Percentiles rank a stretch among this genome's conserved stretches.
These are phyloP conservation scores for Hemiprocne comata DNA, from an alignment of 2,113 vertebrate species.

Conservation along the genomic window DNA sequence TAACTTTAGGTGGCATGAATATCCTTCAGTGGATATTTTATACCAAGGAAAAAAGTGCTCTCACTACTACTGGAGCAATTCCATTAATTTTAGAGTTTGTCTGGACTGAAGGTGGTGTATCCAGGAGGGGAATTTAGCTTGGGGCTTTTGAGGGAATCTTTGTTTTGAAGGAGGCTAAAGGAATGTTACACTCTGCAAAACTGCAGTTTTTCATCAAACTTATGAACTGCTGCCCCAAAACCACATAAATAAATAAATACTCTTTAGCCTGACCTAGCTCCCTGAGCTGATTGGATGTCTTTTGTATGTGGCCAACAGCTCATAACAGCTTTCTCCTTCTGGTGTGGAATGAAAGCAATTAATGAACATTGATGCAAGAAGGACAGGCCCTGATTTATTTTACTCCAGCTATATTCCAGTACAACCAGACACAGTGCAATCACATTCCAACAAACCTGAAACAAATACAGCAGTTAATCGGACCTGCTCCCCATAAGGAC, in stretches of 20 bases:
- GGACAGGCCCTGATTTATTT: constrained; percentile 13
- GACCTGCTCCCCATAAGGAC: background rate
- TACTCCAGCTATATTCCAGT: background rate
- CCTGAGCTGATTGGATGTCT: constrained; percentile 16
- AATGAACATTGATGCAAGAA: constrained; percentile 40
- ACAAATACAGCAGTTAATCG: background rate
- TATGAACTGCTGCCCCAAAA: background rate
- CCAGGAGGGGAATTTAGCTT: background rate
- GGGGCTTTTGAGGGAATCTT: background rate
- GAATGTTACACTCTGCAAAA: constrained; percentile 3
- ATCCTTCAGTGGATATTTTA: background rate
- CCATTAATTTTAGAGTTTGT: background rate
- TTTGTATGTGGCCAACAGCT: background rate
- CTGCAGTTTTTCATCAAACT: constrained; percentile 19
- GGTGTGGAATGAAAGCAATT: constrained; percentile 45
- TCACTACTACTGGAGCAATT: background rate
- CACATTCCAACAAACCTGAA: constrained; percentile 3
- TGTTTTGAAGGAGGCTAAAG: constrained; percentile 19
- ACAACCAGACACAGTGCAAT: background rate
- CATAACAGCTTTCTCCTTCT: constrained; percentile 7
- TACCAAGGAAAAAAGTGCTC: background rate
- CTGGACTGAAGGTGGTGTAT: background rate
- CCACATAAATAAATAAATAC: constrained; percentile 44
- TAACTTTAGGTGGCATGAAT: background rate
- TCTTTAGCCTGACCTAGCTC: constrained; percentile 32